Percentiles rank a stretch among this genome's conserved stretches.
Conservation (phyloP, 2,888 invertebrate species). For the Caenorhabditis zanzibari region DNA sequence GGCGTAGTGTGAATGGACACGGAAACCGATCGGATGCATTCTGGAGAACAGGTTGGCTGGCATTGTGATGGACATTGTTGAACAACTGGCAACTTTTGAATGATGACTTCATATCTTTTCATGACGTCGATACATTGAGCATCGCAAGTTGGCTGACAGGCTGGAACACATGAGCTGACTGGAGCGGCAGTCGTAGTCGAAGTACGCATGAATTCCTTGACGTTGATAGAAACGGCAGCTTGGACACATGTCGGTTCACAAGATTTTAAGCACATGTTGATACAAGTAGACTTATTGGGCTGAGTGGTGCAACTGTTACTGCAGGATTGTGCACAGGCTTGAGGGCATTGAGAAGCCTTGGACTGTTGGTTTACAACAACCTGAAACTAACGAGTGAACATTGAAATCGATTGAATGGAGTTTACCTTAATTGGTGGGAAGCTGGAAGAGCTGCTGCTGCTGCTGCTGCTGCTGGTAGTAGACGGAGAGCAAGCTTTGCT, state of each 20-base stretch:
- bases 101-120: slow-evolving; percentile 63
- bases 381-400: slow-evolving; percentile 19
- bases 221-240: slow-evolving; percentile 58
- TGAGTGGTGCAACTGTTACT: slow-evolving; percentile 61
- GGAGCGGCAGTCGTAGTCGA: slow-evolving; percentile 52
- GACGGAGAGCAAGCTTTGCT: slow-evolving; percentile 63
- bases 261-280: slow-evolving; percentile 45
- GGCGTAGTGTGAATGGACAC: slow-evolving; percentile 52
- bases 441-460: slow-evolving; percentile 13
- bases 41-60: slow-evolving; percentile 61
- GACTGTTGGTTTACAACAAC: slow-evolving; percentile 68
- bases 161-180: slow-evolving; percentile 40
- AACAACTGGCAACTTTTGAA: slow-evolving; percentile 47
- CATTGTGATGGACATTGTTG: slow-evolving; percentile 64
- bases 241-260: slow-evolving; percentile 70
- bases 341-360: slow-evolving; percentile 65
- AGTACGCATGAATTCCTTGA: slow-evolving; percentile 60
- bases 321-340: slow-evolving; percentile 67
- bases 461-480: neutral
- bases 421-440: slow-evolving; percentile 51
- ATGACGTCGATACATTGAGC: slow-evolving; percentile 66
- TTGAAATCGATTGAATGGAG: neutral
- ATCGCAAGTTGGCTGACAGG: slow-evolving; percentile 66
- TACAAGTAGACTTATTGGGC: slow-evolving; percentile 46
- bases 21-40: slow-evolving; percentile 57